Percentiles rank a stretch among this genome's conserved stretches.
Evolutionary conservation across 1,140 invertebrate genomes (phyloP).

Genomic region (Neoseiulus cucumeris): DNA sequence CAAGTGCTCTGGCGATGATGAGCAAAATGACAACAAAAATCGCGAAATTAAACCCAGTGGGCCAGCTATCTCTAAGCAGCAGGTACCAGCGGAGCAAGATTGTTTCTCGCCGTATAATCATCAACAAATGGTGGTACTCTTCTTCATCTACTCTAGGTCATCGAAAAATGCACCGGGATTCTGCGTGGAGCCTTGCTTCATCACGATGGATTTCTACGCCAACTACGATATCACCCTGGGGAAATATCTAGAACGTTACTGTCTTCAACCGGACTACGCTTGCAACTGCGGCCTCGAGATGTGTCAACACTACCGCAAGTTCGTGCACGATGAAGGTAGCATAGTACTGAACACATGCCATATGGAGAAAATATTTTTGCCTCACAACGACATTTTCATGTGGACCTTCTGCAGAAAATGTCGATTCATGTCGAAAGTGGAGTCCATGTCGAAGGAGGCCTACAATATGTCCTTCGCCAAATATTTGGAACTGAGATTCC

Average conservation of each 20-base stretch:
- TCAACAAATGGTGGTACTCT: slow-evolving; percentile 66
- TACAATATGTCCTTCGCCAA: slow-evolving; percentile 75
- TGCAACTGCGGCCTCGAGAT: slow-evolving; percentile 31
- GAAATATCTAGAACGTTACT: slow-evolving; percentile 76
- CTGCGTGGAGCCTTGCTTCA: slow-evolving; percentile 68
- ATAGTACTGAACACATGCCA: slow-evolving; percentile 25
- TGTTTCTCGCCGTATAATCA: slow-evolving; percentile 43
- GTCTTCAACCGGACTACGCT: slow-evolving; percentile 41
- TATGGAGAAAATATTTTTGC: slow-evolving; percentile 35
- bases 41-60: neutral
- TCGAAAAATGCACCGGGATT: slow-evolving; percentile 60
- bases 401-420: slow-evolving; percentile 68
- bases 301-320: slow-evolving; percentile 64
- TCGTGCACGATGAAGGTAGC: slow-evolving; percentile 53
- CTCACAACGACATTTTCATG: slow-evolving; percentile 45
- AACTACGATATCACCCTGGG: slow-evolving; percentile 82
- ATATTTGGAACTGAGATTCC: slow-evolving; percentile 67
- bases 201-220: slow-evolving; percentile 86
- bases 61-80: neutral
- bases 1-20: neutral
- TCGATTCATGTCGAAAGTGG: slow-evolving; percentile 29
- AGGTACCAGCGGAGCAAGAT: neutral
- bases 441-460: slow-evolving; percentile 53
- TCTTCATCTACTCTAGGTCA: slow-evolving; percentile 69
- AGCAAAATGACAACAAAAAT: neutral